phyloP scores from a whole-genome alignment of 2,113 vertebrate genomes.

The Polyodon spathula region DNA sequence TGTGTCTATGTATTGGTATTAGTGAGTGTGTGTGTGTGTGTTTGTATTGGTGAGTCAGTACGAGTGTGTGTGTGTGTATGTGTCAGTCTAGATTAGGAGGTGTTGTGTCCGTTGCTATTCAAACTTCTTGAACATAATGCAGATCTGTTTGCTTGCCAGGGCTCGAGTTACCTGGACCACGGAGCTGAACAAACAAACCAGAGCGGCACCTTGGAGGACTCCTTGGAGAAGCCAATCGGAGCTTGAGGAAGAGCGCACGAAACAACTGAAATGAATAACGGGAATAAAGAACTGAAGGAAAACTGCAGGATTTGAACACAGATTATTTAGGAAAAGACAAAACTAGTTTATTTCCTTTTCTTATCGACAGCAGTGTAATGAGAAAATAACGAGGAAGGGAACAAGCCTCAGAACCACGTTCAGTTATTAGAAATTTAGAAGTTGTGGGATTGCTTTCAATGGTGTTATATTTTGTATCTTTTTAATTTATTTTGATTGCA shows the following conservation, averaged over 20 bases:
- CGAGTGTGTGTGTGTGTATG: too few relatives aligned
- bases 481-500: too few relatives aligned
- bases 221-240: conserved; percentile 28
- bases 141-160: conserved; percentile 21
- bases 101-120: not conserved
- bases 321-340: conserved; percentile 40
- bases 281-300: conserved; percentile 33
- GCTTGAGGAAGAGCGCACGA: conserved; percentile 13
- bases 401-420: too few relatives aligned
- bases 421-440: too few relatives aligned
- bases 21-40: too few relatives aligned
- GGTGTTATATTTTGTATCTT: too few relatives aligned
- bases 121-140: too few relatives aligned
- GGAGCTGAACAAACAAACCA: conserved; percentile 27
- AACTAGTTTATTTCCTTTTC: conserved; percentile 5
- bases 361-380: too few relatives aligned
- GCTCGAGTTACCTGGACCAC: conserved; percentile 20
- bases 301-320: conserved; percentile 34
- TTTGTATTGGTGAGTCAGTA: too few relatives aligned
- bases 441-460: too few relatives aligned
- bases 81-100: not conserved
- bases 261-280: conserved; percentile 29
- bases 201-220: conserved; percentile 30
- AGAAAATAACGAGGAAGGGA: too few relatives aligned
- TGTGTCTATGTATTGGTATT: too few relatives aligned